Conservation (phyloP, 2,888 invertebrate genomes). For the Stenolophus ochropezus region DNA sequence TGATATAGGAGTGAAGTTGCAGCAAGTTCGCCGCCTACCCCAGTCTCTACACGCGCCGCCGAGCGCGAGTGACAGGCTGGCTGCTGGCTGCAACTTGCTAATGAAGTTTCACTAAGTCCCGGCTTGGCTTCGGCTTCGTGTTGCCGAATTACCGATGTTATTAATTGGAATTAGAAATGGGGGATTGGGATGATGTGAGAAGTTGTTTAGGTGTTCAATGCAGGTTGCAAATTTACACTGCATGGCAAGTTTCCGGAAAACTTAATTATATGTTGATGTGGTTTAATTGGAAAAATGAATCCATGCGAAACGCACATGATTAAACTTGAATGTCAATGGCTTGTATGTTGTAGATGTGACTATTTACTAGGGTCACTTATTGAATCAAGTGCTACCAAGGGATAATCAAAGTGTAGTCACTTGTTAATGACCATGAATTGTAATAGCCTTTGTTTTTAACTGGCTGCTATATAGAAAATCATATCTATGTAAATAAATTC, state of each 20-base stretch:
- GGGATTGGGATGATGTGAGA: neutral
- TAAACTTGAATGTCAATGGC: too few species aligned
- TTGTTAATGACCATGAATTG: too few species aligned
- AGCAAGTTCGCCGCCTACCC: neutral
- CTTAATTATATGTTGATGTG: too few species aligned
- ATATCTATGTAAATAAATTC: too few species aligned
- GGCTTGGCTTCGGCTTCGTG: constrained; percentile 9
- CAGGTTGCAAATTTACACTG: neutral
- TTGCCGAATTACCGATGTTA: constrained; percentile 16
- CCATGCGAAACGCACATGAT: too few species aligned
- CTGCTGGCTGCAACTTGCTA: neutral
- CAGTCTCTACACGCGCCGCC: neutral
- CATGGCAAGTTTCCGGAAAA: neutral
- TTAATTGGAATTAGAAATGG: constrained; percentile 29
- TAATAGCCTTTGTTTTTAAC: too few species aligned
- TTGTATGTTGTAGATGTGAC: too few species aligned
- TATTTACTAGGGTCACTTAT: too few species aligned
- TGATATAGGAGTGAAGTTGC: neutral
- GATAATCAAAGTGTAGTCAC: too few species aligned
- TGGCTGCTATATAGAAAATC: too few species aligned
- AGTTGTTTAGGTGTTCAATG: neutral
- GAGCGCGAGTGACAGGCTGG: constrained; percentile 9
- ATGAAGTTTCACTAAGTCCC: constrained; percentile 10
- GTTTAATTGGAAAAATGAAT: too few species aligned
- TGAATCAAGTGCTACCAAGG: too few species aligned